phyloP scores from a whole-genome alignment of 1,140 invertebrate genomes.

The Muscidifurax raptorellus region DNA sequence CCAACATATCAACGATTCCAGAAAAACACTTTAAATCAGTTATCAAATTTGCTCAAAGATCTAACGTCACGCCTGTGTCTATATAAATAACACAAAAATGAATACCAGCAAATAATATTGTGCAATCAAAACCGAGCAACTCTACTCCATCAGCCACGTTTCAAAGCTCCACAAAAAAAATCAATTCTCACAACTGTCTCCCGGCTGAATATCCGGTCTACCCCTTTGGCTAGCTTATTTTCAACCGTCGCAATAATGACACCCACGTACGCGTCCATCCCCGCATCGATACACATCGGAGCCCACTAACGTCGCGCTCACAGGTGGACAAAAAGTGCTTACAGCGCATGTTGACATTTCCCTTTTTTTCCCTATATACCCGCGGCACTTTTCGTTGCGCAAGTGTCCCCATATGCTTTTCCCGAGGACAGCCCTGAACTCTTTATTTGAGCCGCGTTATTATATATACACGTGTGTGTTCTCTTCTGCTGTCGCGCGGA shows the following conservation, averaged over 20 bases:
- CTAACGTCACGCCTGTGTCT: too few relatives aligned
- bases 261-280: not conserved
- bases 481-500: conserved; percentile 22
- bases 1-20: too few relatives aligned
- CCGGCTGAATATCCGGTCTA: not conserved
- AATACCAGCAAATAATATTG: too few relatives aligned
- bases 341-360: not conserved
- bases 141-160: not conserved
- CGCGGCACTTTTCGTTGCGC: too few relatives aligned
- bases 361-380: conserved; percentile 19
- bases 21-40: too few relatives aligned
- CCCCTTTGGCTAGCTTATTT: not conserved
- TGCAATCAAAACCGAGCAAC: too few relatives aligned
- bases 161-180: not conserved
- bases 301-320: too few relatives aligned
- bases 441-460: conserved; percentile 44
- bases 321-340: not conserved
- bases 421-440: conserved; percentile 43
- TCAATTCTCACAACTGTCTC: not conserved
- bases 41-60: too few relatives aligned
- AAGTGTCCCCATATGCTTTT: conserved; percentile 19
- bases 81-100: too few relatives aligned
- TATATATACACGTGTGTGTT: not conserved
- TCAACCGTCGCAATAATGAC: not conserved
- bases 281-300: not conserved